Evolutionary conservation across 2,113 vertebrate genomes (phyloP), one percentile per base, ranked within the genome.

Genomic region (Silurus asotus): DNA sequence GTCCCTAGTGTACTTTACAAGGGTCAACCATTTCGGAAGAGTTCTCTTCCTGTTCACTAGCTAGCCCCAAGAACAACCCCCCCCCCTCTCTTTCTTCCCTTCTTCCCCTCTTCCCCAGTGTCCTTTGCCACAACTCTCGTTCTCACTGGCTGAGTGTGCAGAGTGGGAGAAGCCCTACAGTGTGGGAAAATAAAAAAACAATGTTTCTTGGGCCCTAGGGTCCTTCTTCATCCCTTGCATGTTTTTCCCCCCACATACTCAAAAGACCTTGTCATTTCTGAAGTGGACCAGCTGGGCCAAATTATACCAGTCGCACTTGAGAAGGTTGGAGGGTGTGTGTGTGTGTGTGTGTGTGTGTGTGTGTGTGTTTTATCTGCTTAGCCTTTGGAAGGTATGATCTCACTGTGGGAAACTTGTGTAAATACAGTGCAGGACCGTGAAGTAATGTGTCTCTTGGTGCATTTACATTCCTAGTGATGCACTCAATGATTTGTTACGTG

Each of bases 351-450:
- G 81, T 83, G 75, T 87, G 83, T 79, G 53, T 7, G 81, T 87
- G 25, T 83, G 75, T 87, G 83, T 79, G 48, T 7, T 75, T 87
- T 87, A 89, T 90, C 89, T 91, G 88, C 70, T 83, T 85, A 53
- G 87, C 81, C 84, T 84, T 90, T 90, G 70, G 81, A 87, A 92
- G 92, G 92, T 93, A 92, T 93, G 91, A 93, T 91, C 91, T 92
- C 91, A 86, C 92, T 89, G 90, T 94, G 93, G 93, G 93, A 94
- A 94, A 81, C 91, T 82, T 88, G 86, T 89, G 81, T 86, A 90
- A 64, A 69, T 55, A 64, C n/a, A 88, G 64, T 55, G 61, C n/a
- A 88, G 64, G 86, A 86, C 87, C 90, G 61, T 69, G 69, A 84
- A 85, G 75, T 84, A 14, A 5, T 10, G 65, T 70, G 55, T 81